phyloP scores from a whole-genome alignment of 1,140 invertebrate species.

The Pseudomyrmex cubaensis region DNA sequence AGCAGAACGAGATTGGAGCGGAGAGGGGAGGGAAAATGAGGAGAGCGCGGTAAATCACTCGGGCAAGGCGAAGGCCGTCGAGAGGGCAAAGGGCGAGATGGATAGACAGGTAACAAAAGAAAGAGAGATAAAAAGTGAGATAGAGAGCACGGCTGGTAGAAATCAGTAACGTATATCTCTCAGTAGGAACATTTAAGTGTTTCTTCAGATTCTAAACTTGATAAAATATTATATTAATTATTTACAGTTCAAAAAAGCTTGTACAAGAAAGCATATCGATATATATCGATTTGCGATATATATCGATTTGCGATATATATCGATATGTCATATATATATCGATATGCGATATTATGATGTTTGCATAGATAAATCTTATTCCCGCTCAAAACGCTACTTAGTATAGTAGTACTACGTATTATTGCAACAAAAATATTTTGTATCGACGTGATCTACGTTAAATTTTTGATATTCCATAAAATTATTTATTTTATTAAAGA shows the following conservation, averaged over 20 bases:
- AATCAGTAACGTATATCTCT: conserved; percentile 42
- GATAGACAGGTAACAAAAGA: conserved; percentile 19
- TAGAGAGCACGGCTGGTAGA: conserved; percentile 30
- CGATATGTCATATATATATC: too few relatives aligned
- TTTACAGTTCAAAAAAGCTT: too few relatives aligned
- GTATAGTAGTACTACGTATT: too few relatives aligned
- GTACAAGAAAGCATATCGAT: not conserved
- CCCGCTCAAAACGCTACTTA: too few relatives aligned
- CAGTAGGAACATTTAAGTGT: conserved; percentile 11
- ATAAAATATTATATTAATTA: not conserved
- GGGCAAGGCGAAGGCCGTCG: conserved; percentile 23
- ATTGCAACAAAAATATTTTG: too few relatives aligned
- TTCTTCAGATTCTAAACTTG: not conserved
- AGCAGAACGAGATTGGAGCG: conserved; percentile 67
- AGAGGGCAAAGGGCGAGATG: conserved; percentile 16
- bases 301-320: too few relatives aligned
- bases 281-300: too few relatives aligned
- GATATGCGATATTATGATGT: too few relatives aligned
- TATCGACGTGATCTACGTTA: too few relatives aligned
- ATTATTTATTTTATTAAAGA: too few relatives aligned
- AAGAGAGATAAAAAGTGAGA: conserved; percentile 8
- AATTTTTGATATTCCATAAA: too few relatives aligned
- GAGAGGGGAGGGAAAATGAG: conserved; percentile 37
- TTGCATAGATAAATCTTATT: too few relatives aligned
- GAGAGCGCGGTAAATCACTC: conserved; percentile 67